Evolutionary conservation across 2,797 vertebrate genomes (phyloP).

Genomic region (Gadopsis marmoratus): DNA sequence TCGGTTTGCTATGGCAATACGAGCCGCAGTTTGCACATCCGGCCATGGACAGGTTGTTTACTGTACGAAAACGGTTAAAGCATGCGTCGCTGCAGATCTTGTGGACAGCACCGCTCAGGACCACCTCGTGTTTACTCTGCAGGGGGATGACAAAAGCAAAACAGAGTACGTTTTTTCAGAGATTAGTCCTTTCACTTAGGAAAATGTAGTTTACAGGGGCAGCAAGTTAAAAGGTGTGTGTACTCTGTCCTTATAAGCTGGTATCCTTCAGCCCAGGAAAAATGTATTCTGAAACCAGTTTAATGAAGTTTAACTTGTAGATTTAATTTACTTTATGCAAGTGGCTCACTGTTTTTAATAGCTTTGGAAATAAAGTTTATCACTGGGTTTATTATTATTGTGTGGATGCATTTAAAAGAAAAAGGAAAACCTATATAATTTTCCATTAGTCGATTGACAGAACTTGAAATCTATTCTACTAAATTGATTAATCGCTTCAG

Average conservation of each 20-base stretch:
- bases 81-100: conserved; percentile 95
- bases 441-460: neutral
- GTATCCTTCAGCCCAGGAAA: neutral
- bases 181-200: neutral
- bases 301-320: neutral
- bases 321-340: neutral
- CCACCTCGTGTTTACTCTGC: conserved; percentile 95
- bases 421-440: neutral
- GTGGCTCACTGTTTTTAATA: neutral
- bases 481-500: neutral
- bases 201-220: neutral
- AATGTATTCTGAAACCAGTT: neutral
- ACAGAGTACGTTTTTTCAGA: neutral
- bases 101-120: conserved; percentile 91
- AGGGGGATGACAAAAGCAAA: neutral
- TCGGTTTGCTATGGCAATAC: conserved; percentile 89
- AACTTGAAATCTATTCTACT: neutral
- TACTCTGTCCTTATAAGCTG: neutral
- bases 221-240: neutral
- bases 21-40: conserved; percentile 92
- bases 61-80: conserved; percentile 92
- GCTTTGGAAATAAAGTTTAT: neutral
- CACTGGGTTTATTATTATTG: neutral
- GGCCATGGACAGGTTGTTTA: conserved; percentile 94
- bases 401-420: neutral